These are phyloP conservation scores for Microchrysa polita DNA, from an alignment of 2,888 invertebrate species.

Conservation along the genomic window DNA sequence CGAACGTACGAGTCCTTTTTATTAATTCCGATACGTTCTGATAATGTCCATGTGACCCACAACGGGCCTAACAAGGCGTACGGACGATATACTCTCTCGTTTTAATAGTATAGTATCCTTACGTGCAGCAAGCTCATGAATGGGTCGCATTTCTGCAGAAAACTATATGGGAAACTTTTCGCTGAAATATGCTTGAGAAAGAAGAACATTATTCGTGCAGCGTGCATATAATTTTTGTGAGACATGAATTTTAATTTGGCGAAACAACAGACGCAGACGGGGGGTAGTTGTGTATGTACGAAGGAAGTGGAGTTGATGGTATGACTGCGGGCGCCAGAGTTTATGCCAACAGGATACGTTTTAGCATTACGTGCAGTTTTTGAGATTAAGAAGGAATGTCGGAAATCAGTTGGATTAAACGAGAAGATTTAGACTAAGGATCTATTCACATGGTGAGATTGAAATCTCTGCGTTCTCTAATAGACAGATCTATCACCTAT, in stretches of 20 bases:
- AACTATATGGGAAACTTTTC: no score
- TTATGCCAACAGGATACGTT: conserved; percentile 2
- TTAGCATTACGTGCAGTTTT: background rate
- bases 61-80: background rate
- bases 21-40: background rate
- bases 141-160: background rate
- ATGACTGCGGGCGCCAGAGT: background rate
- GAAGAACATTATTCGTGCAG: conserved; percentile 12
- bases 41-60: background rate
- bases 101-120: background rate
- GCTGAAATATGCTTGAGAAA: conserved; percentile 3
- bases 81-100: background rate
- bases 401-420: no score
- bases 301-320: background rate
- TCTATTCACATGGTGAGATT: no score
- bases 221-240: conserved; percentile 27
- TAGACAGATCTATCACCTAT: no score
- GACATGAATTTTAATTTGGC: conserved; percentile 27
- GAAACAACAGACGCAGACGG: background rate
- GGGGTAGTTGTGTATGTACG: no score
- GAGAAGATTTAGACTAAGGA: no score
- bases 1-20: background rate
- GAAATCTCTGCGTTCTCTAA: no score
- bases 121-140: background rate
- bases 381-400: no score